Percentiles rank a stretch among this genome's conserved stretches.
Conservation (phyloP, 2,888 invertebrate species). For the Tachina lurida region DNA sequence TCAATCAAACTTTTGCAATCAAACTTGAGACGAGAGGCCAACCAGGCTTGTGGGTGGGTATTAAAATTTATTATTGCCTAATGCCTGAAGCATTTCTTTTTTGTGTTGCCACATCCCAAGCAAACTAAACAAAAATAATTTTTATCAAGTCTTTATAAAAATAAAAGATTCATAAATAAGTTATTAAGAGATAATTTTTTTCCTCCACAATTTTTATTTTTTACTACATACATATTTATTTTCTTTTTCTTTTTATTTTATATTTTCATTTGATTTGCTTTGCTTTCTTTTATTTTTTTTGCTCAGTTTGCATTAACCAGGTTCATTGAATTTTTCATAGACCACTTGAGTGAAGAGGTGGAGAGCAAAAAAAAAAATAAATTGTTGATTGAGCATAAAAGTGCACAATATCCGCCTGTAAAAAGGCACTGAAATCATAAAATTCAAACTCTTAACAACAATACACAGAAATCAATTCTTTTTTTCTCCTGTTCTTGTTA, state of each 20-base stretch:
- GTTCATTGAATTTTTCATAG: constrained; percentile 71
- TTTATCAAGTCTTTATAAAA: not conserved
- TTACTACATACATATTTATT: not conserved
- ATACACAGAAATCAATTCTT: constrained; percentile 41
- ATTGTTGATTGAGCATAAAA: constrained; percentile 74
- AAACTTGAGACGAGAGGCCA: not conserved
- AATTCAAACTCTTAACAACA: constrained; percentile 66
- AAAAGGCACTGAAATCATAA: constrained; percentile 71
- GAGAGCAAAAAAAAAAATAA: constrained; percentile 57
- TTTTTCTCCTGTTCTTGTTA: constrained; percentile 5
- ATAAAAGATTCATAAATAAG: constrained; percentile 32
- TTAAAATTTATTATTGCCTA: constrained; percentile 15
- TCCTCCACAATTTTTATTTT: not conserved
- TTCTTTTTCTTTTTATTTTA: constrained; percentile 23
- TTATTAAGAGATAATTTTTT: constrained; percentile 43
- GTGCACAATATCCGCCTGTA: constrained; percentile 74
- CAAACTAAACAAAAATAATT: constrained; percentile 14
- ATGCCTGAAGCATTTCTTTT: not conserved
- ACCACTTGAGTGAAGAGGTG: constrained; percentile 69
- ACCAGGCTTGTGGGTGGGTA: not conserved
- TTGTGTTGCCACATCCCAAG: not conserved
- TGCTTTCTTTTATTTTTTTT: constrained; percentile 21
- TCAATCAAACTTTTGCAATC: constrained; percentile 34
- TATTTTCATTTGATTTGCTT: constrained; percentile 18
- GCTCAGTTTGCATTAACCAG: constrained; percentile 60